These are phyloP conservation scores for Diaperis boleti DNA, from an alignment of 2,888 invertebrate genomes.

Conservation along the genomic window DNA sequence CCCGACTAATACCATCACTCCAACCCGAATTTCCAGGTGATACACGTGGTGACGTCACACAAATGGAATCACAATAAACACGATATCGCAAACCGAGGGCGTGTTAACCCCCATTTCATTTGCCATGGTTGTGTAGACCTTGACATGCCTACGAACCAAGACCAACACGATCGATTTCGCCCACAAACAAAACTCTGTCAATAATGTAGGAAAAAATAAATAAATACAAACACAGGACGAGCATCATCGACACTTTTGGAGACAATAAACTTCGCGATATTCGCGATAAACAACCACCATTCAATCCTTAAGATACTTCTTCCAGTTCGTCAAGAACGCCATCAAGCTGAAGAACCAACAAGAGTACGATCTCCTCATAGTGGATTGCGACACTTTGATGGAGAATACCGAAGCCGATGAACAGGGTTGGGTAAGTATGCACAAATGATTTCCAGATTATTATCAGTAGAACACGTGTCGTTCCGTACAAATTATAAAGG, in stretches of 20 bases:
- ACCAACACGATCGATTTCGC: slow-evolving; percentile 30
- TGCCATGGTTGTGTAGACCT: slow-evolving; percentile 36
- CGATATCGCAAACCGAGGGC: slow-evolving; percentile 31
- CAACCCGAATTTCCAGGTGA: slow-evolving; percentile 25
- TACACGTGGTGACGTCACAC: slow-evolving; percentile 16
- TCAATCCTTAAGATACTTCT: slow-evolving; percentile 44
- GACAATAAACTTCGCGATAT: slow-evolving; percentile 13
- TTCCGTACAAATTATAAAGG: too few relatives aligned
- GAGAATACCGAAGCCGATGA: slow-evolving; percentile 68
- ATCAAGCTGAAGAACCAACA: slow-evolving; percentile 63
- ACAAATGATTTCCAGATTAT: too few relatives aligned
- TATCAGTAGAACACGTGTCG: too few relatives aligned
- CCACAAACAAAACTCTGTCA: slow-evolving; percentile 27
- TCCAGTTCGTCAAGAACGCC: slow-evolving; percentile 48
- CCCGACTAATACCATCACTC: not conserved
- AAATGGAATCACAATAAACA: slow-evolving; percentile 32
- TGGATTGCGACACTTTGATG: slow-evolving; percentile 65
- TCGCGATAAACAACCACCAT: slow-evolving; percentile 40
- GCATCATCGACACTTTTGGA: slow-evolving; percentile 19
- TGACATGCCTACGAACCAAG: slow-evolving; percentile 39
- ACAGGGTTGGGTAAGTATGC: slow-evolving; percentile 37
- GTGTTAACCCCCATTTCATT: slow-evolving; percentile 30
- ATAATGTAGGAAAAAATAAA: slow-evolving; percentile 20
- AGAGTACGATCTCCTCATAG: slow-evolving; percentile 64
- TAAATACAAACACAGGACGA: not conserved